phyloP scores from a whole-genome alignment of 53 echinoderm and acorn worm species.

The Paracentrotus lividus region DNA sequence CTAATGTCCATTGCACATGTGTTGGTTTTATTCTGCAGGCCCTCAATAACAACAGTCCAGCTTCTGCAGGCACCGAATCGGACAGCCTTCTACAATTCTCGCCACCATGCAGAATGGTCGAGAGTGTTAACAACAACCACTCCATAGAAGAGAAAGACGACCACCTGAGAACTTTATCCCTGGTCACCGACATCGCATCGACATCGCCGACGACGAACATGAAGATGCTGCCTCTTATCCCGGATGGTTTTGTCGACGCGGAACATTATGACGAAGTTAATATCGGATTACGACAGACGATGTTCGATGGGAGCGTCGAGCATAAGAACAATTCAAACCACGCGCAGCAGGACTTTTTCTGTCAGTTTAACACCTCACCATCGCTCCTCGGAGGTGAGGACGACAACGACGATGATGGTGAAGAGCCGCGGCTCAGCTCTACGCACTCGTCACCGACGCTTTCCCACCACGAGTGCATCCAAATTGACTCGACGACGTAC shows the following conservation, averaged over 20 bases:
- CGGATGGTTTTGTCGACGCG: slow-evolving; percentile 6
- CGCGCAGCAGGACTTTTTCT: slow-evolving; percentile 59
- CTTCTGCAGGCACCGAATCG: slow-evolving; percentile 11
- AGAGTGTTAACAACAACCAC: slow-evolving; percentile 67
- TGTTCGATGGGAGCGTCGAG: slow-evolving; percentile 67
- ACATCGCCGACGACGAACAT: neutral
- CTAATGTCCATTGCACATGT: slow-evolving; percentile 41
- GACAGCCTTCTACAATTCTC: slow-evolving; percentile 65
- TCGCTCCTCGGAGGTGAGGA: neutral
- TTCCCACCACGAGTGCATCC: slow-evolving; percentile 76
- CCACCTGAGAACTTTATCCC: slow-evolving; percentile 48
- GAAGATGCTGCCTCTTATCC: slow-evolving; percentile 53
- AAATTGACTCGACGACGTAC: slow-evolving; percentile 62
- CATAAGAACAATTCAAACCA: slow-evolving; percentile 69
- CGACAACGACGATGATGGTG: neutral
- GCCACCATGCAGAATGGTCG: slow-evolving; percentile 60
- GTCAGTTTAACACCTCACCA: slow-evolving; percentile 12
- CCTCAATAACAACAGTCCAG: slow-evolving; percentile 47
- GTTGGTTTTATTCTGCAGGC: neutral
- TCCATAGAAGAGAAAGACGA: slow-evolving; percentile 53
- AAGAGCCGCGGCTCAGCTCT: slow-evolving; percentile 53
- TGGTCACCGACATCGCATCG: neutral
- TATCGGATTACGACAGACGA: slow-evolving; percentile 7
- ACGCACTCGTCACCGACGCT: slow-evolving; percentile 77
- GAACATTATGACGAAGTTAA: neutral